Percentiles rank a stretch among this genome's conserved stretches.
Evolutionary conservation across 2,113 vertebrate species (phyloP).

Genomic region (Prunella himalayana): DNA sequence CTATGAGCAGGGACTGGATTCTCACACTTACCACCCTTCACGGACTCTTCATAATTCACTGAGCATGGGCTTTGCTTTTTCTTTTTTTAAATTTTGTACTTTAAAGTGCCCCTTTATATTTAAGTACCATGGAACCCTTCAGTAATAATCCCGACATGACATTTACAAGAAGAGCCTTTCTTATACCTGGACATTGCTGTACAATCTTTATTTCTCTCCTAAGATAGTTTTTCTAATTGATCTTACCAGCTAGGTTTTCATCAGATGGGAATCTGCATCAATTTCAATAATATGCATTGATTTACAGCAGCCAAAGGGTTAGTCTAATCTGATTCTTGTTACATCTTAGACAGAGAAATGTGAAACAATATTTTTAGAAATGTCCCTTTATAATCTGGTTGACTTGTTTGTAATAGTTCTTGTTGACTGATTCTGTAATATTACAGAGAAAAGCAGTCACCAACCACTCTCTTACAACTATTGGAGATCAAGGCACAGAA

Average conservation of each 20-base stretch:
- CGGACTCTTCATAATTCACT: constrained; percentile 36
- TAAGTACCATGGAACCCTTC: neutral
- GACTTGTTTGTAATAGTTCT: neutral
- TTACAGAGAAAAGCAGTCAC: neutral
- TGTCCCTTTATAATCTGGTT: neutral
- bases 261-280: neutral
- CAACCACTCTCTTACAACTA: neutral
- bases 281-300: neutral
- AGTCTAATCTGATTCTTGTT: neutral
- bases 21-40: constrained; percentile 48
- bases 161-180: neutral
- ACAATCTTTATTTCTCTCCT: neutral
- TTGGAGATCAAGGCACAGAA: neutral
- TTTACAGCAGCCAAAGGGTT: neutral
- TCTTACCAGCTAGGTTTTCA: neutral
- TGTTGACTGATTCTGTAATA: neutral
- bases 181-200: neutral
- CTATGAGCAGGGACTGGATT: constrained; percentile 24
- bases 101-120: constrained; percentile 14
- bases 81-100: constrained; percentile 14
- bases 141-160: neutral
- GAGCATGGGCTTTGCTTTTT: constrained; percentile 9
- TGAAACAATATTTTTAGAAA: neutral
- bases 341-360: neutral
- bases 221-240: neutral